Percentiles rank a stretch among this genome's conserved stretches.
Conservation (phyloP, 2,797 vertebrate species). For the Phylloscopus collybita region DNA sequence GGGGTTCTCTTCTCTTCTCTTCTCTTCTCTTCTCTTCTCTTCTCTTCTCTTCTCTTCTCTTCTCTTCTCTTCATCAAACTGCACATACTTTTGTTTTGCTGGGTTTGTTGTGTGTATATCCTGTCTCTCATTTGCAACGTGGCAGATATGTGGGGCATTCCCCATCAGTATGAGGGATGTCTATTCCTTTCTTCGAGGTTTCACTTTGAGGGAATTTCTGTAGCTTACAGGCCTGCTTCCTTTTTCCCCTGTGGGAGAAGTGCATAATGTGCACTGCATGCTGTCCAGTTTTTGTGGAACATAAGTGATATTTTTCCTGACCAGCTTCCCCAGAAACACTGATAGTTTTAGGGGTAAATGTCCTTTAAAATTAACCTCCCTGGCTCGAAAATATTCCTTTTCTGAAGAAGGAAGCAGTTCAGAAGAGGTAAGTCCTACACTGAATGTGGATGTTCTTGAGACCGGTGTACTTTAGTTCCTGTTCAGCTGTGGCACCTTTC, state of each 20-base stretch:
- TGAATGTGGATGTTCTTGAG: background rate
- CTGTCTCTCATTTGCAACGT: too few relatives aligned
- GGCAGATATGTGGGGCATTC: too few relatives aligned
- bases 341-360: background rate
- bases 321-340: background rate
- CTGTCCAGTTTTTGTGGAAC: background rate
- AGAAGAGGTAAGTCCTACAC: background rate
- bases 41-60: too few relatives aligned
- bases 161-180: too few relatives aligned
- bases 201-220: background rate
- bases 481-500: background rate
- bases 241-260: background rate
- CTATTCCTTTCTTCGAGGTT: background rate
- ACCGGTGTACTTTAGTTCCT: background rate
- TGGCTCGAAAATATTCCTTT: fast-evolving
- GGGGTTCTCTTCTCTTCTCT: too few relatives aligned
- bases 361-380: background rate
- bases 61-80: too few relatives aligned
- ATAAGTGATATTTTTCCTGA: background rate
- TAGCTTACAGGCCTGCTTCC: background rate
- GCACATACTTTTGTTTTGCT: too few relatives aligned
- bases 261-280: too few relatives aligned
- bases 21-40: too few relatives aligned
- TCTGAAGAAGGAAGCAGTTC: background rate
- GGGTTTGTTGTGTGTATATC: too few relatives aligned